A percentile compares a stretch with the other conserved stretches of the same genome.
Conservation (phyloP, 1,140 invertebrate genomes). For the Anoplophora glabripennis region DNA sequence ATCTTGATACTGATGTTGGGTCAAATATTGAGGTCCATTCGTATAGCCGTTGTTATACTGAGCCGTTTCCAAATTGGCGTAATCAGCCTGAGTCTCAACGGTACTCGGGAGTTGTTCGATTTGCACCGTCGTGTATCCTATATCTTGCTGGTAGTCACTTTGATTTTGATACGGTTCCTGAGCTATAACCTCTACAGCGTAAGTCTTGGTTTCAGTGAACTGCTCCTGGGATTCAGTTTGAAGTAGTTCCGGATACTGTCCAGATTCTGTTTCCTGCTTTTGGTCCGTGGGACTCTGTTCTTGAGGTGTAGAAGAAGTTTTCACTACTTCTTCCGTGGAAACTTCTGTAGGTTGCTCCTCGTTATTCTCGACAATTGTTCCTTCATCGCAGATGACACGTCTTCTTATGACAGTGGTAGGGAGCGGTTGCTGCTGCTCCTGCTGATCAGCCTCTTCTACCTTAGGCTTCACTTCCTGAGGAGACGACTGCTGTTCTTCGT, state of each 20-base stretch:
- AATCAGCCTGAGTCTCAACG: constrained; percentile 30
- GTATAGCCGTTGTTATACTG: constrained; percentile 30
- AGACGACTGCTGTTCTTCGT: constrained; percentile 17
- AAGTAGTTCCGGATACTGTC: constrained; percentile 12
- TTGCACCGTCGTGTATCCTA: constrained; percentile 9
- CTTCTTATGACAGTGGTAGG: constrained; percentile 26
- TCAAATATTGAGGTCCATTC: constrained; percentile 33
- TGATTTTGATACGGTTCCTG: neutral
- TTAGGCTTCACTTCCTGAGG: constrained; percentile 18
- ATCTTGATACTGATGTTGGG: constrained; percentile 33
- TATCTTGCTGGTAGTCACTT: neutral
- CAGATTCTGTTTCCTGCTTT: constrained; percentile 15
- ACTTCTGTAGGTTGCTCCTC: constrained; percentile 32
- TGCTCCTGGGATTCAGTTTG: neutral
- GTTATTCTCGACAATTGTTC: constrained; percentile 32
- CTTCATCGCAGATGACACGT: constrained; percentile 32
- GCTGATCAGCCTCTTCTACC: neutral
- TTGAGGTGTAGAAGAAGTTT: constrained; percentile 23
- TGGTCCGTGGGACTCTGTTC: constrained; percentile 19
- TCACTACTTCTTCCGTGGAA: constrained; percentile 31
- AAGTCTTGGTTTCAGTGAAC: neutral
- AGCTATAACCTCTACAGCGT: constrained; percentile 5
- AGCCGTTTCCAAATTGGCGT: constrained; percentile 36
- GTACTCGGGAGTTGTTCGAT: constrained; percentile 15
- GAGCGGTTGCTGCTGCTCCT: constrained; percentile 2